Evolutionary conservation across 2,888 invertebrate genomes (phyloP).

Genomic region (Notodonta ziczac): DNA sequence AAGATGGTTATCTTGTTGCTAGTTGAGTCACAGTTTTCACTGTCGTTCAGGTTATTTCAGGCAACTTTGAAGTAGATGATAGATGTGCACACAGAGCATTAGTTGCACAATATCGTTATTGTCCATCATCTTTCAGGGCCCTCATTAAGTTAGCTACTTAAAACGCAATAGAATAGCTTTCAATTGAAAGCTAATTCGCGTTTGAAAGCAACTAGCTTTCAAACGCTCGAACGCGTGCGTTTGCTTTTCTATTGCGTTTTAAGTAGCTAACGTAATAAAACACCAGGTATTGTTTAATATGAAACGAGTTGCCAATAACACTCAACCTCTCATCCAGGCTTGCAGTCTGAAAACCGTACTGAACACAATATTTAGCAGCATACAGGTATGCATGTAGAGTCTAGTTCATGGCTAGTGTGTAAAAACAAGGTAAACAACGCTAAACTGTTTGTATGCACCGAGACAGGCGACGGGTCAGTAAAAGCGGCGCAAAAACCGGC

Average conservation of each 20-base stretch:
- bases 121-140: too few relatives aligned
- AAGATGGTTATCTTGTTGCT: conserved; percentile 16
- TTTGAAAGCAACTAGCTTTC: too few relatives aligned
- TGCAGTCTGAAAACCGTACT: neutral
- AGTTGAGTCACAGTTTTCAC: conserved; percentile 12
- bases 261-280: too few relatives aligned
- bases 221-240: too few relatives aligned
- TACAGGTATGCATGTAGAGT: conserved; percentile 11
- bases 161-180: too few relatives aligned
- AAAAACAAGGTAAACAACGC: conserved; percentile 55
- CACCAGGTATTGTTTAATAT: too few relatives aligned
- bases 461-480: conserved; percentile 55
- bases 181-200: too few relatives aligned
- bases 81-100: conserved; percentile 11
- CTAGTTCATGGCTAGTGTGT: conserved; percentile 34
- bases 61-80: conserved; percentile 10
- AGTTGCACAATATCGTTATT: too few relatives aligned
- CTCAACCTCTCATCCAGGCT: neutral
- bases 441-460: conserved; percentile 75
- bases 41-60: neutral
- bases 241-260: too few relatives aligned
- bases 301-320: too few relatives aligned
- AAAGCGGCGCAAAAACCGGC: conserved; percentile 62
- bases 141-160: too few relatives aligned
- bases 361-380: neutral